Evolutionary conservation across 2,797 vertebrate genomes (phyloP).

Genomic region (Anguilla pacifica): DNA sequence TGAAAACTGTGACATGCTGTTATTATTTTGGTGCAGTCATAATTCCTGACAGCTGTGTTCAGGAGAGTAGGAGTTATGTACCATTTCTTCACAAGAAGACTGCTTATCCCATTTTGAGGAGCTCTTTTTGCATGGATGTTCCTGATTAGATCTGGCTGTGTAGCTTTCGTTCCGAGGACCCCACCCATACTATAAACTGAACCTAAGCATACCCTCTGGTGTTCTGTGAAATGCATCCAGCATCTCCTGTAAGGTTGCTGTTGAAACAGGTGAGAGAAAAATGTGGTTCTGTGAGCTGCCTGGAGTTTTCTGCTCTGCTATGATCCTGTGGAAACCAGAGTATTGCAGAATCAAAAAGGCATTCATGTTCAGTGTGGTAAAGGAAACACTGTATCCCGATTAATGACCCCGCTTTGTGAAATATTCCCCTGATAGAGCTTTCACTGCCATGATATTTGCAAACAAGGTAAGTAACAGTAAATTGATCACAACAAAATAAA

Average conservation of each 20-base stretch:
- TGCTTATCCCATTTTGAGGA: background rate
- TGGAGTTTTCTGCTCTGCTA: background rate
- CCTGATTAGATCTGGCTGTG: background rate
- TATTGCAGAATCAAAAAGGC: background rate
- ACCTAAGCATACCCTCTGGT: background rate
- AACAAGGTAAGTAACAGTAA: background rate
- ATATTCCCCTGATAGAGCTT: background rate
- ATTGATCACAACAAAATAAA: background rate
- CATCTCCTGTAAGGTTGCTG: background rate
- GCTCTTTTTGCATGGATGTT: background rate
- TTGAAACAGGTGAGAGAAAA: conserved; percentile 6
- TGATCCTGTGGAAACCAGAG: background rate
- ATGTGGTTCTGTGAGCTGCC: background rate
- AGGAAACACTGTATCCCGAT: background rate
- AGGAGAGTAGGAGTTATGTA: background rate
- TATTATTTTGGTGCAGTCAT: background rate
- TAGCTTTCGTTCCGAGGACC: background rate
- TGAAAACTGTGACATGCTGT: background rate
- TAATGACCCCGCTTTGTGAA: background rate
- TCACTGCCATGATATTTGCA: background rate
- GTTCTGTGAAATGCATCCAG: background rate
- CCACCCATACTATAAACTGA: background rate
- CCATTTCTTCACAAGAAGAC: background rate
- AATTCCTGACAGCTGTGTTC: background rate
- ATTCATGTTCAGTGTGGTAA: background rate